Evolutionary conservation across 2,797 vertebrate genomes (phyloP), one percentile per base, ranked within the genome.

Genomic region (Poeciliopsis paucimaculata): DNA sequence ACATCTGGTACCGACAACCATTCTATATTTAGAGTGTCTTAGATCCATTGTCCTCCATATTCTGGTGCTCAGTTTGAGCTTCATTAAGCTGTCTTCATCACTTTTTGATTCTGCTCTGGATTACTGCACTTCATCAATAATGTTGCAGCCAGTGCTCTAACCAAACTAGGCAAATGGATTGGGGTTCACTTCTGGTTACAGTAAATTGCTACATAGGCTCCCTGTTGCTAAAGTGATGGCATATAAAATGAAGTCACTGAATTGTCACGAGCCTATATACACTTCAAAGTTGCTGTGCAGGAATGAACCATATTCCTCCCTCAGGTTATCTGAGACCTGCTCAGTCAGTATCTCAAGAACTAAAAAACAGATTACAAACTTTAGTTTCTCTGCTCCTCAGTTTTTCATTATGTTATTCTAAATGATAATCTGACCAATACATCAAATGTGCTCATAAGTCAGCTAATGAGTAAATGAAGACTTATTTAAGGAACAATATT

Each of bases 341-440:
- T 68, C 9, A 68, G 64, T 41, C 64, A 68, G 20, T 26, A 1
- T 12, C 36, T 23, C 15, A 34, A 31, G 20, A 68, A 68, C 62
- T 36, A 36, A 64, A 64, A 66, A 9, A 34, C 49, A 55, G 53
- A 20, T n/a, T 55, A 23, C 49, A 23, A 1, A 26, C 34, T 66
- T 66, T 23, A 66, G 34, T 23, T 66, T 36, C 31, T 64, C 34
- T 64, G 62, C 31, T 64, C 3, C 6, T 36, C 31, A 39, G 36
- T 39, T 9, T 62, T 75, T 76, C 47, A 75, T n/a, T n/a, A 3
- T 79, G 34, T 47, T 49, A n/a, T 2, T 13, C 10, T 70, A 45
- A 41, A 55, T 72, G 77, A 81, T 86, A 36, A 73, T 47, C 68
- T 73, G 43, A 74, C 39, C 18, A 36, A 36, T 64, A 2, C 9